Evolutionary conservation across 30 jellyfish, hydroid and myxozoan species (phyloP), one percentile per base, ranked within the genome.

Genomic region (Aurelia sp.): DNA sequence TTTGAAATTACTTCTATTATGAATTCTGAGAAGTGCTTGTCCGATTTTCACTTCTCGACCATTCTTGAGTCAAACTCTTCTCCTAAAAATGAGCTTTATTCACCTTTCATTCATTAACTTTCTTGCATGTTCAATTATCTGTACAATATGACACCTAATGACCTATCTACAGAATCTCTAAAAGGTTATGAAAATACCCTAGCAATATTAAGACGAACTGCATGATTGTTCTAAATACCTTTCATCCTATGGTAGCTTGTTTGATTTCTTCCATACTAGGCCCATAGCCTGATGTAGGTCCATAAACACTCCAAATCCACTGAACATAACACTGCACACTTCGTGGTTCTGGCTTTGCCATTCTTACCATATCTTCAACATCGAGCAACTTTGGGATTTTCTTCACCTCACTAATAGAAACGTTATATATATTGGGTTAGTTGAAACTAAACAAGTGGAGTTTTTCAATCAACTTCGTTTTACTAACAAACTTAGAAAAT

Each of bases 211-310:
- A 44, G 55, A 44, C 55, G 55, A 44, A 44, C 10, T 44, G 55
- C 3, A 3, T 44, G 2, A 44, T 44, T 16, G 55, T 44, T 44
- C 55, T 44, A 44, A 44, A 44, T 44, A 44, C 55, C 16, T 44
- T 44, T 44, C 10, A 44, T 44, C 55, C 55, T 44, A 44, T 16
- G 8, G 55, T 10, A 58, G 92, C 92, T 30, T 79, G 55, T 71
- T 79, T 80, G 48, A 79, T 88, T 69, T 93, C 98, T 60, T 89
- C 94, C 69, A 88, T 94, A 60, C 90, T 87, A n/a, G 97, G 97
- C 21, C 97, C 97, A 55, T 92, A 92, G 47, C 98, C 98, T 19
- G 98, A 93, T 9, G 96, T 88, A 3, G 98, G 98, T 20, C 98
- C 98, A 80, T 93, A 88, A 6, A 93, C 97, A 76, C 98, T 88